These are phyloP conservation scores for Poeciliopsis presidionis DNA, from an alignment of 2,797 vertebrate species.

Conservation along the genomic window DNA sequence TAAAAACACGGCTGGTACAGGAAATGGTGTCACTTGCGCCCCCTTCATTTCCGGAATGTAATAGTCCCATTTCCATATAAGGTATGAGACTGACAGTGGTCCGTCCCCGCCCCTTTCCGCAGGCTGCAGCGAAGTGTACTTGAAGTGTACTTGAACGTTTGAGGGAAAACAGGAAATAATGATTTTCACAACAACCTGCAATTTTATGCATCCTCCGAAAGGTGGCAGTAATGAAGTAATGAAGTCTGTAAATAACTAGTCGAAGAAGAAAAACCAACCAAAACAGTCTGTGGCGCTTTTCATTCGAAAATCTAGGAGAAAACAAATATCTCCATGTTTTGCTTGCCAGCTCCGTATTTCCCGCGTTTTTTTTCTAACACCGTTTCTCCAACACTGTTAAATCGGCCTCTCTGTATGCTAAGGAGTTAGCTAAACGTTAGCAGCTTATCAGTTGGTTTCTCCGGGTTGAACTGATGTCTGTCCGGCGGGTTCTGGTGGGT, in stretches of 20 bases:
- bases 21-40: no score
- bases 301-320: neutral
- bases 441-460: neutral
- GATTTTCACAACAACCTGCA: neutral
- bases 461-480: slow-evolving; percentile 29
- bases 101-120: no score
- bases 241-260: neutral
- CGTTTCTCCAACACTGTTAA: neutral
- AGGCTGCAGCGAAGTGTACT: no score
- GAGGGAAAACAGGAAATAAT: neutral
- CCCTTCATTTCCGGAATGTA: no score
- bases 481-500: slow-evolving; percentile 61
- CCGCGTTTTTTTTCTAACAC: neutral
- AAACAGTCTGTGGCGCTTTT: neutral
- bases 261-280: neutral
- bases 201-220: neutral
- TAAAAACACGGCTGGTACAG: no score
- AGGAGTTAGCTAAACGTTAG: neutral
- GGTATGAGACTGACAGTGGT: no score
- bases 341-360: neutral
- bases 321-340: neutral
- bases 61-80: no score
- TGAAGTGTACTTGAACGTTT: no score
- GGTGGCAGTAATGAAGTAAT: neutral
- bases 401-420: neutral